Evolutionary conservation across 2,888 invertebrate genomes (phyloP).

Genomic region (Pristionchus fissidentatus): DNA sequence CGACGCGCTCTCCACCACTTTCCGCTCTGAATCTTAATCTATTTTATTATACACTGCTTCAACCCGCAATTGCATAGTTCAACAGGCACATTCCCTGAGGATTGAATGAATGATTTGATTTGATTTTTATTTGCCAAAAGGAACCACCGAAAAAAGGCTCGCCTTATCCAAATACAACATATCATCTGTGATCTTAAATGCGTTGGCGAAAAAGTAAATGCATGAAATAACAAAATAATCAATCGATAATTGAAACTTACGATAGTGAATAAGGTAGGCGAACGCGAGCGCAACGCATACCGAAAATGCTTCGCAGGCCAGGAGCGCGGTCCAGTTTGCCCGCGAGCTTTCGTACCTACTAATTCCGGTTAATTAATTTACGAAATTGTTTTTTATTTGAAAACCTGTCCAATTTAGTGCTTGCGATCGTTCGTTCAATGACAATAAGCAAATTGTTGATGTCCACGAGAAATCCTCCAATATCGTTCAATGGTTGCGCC

Average conservation of each 20-base stretch:
- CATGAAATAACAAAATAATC: background rate
- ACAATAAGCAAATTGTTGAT: conserved; percentile 20
- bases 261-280: background rate
- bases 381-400: too few relatives aligned
- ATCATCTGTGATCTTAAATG: background rate
- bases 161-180: too few relatives aligned
- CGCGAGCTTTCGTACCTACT: background rate
- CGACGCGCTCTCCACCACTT: background rate
- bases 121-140: too few relatives aligned
- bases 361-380: background rate
- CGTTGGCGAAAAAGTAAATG: background rate
- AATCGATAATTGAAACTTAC: background rate
- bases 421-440: conserved; percentile 11
- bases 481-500: conserved; percentile 19
- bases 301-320: background rate
- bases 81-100: too few relatives aligned
- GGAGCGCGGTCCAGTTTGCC: background rate
- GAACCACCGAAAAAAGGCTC: too few relatives aligned
- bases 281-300: background rate
- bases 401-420: background rate
- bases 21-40: conserved; percentile 8
- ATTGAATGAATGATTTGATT: too few relatives aligned
- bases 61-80: too few relatives aligned
- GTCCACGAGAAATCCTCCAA: conserved; percentile 20
- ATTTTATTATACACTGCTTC: too few relatives aligned